Evolutionary conservation across 2,113 vertebrate species (phyloP).

Genomic region (Oreotrochilus melanogaster): DNA sequence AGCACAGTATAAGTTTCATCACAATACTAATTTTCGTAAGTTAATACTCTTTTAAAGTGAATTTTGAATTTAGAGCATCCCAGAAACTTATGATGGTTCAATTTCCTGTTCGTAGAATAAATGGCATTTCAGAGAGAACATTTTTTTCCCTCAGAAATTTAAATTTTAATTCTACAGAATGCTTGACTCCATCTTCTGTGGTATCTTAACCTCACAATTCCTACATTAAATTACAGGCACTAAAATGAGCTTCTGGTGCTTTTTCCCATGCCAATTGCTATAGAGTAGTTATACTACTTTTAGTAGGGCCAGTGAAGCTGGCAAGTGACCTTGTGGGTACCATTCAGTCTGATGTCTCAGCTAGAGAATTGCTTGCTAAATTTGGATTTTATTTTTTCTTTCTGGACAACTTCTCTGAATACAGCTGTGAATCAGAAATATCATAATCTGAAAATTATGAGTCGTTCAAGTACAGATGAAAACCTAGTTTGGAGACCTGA

Average conservation of each 20-base stretch:
- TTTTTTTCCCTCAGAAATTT: background rate
- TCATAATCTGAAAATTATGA: background rate
- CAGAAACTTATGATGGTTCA: background rate
- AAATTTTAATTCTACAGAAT: slow-evolving; percentile 10
- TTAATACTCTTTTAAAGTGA: background rate
- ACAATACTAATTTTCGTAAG: background rate
- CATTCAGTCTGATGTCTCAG: background rate
- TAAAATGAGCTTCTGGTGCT: background rate
- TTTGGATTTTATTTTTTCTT: background rate
- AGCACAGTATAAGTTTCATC: background rate
- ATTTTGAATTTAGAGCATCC: background rate
- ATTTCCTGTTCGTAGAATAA: background rate
- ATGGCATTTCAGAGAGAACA: background rate
- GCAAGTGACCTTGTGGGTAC: background rate
- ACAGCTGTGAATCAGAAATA: background rate
- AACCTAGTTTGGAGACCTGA: background rate
- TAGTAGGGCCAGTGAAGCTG: background rate
- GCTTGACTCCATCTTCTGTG: background rate
- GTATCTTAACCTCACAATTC: background rate
- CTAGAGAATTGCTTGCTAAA: background rate
- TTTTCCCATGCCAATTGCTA: background rate
- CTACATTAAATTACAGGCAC: background rate
- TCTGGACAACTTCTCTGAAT: background rate
- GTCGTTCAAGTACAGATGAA: background rate
- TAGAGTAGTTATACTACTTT: background rate